Percentiles rank a stretch among this genome's conserved stretches.
These are phyloP conservation scores for Hyla sarda DNA, from an alignment of 2,113 vertebrate species.

Conservation along the genomic window DNA sequence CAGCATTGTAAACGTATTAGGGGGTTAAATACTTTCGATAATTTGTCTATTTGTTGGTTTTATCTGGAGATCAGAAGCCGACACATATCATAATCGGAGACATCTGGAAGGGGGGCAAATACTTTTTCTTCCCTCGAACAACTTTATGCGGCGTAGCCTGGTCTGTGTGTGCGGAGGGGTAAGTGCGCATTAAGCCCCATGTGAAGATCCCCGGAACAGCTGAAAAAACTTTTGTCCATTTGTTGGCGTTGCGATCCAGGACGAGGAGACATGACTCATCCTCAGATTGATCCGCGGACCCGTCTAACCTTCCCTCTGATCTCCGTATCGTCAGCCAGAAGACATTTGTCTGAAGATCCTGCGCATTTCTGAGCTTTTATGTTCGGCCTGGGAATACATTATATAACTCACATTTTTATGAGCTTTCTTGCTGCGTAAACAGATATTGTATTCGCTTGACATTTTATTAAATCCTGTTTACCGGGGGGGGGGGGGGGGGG, in stretches of 20 bases:
- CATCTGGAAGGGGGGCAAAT: slow-evolving; percentile 2
- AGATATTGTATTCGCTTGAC: not conserved
- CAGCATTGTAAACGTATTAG: too few relatives aligned
- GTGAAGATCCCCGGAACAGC: slow-evolving; percentile 65
- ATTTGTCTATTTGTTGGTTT: not conserved
- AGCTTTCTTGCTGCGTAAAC: not conserved
- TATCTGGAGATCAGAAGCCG: not conserved
- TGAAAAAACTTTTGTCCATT: slow-evolving; percentile 67
- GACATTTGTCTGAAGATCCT: not conserved
- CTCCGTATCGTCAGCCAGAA: not conserved
- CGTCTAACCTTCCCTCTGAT: not conserved
- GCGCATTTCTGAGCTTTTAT: not conserved
- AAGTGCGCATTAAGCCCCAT: slow-evolving; percentile 65
- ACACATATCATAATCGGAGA: not conserved
- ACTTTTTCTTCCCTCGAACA: too few relatives aligned
- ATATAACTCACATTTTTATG: slow-evolving; percentile 1
- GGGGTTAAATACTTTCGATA: too few relatives aligned
- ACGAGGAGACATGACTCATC: slow-evolving; percentile 61
- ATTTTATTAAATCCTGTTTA: not conserved
- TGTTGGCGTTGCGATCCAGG: slow-evolving; percentile 67
- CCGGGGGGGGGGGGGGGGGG: too few relatives aligned
- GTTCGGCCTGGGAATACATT: not conserved
- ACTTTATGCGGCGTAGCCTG: too few relatives aligned
- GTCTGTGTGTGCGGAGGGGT: slow-evolving; percentile 63
- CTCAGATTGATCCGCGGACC: not conserved